A percentile compares a stretch with the other conserved stretches of the same genome.
Evolutionary conservation across 2,113 vertebrate species (phyloP).

Genomic region (Corythornis madagascariensis): DNA sequence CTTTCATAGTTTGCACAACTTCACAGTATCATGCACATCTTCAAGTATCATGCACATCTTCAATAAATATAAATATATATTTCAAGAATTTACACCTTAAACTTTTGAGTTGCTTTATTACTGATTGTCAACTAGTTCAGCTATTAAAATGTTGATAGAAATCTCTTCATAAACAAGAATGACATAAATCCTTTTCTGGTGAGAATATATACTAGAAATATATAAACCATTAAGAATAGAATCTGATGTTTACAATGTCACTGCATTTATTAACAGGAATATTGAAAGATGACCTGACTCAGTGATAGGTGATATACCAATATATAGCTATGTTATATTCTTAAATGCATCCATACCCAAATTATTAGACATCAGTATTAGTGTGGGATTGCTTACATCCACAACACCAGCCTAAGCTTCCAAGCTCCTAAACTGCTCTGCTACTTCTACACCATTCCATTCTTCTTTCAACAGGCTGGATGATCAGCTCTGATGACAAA

Average conservation of each 20-base stretch:
- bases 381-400: not conserved
- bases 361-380: not conserved
- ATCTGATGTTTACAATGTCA: not conserved
- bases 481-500: not conserved
- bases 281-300: not conserved
- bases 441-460: not conserved
- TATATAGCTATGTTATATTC: not conserved
- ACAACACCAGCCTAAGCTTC: not conserved
- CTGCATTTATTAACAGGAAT: not conserved
- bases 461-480: no score
- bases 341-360: not conserved
- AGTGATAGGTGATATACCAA: not conserved
- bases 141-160: not conserved
- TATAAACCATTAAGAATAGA: not conserved
- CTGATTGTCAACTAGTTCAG: not conserved
- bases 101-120: not conserved
- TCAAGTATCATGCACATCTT: not conserved
- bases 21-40: not conserved
- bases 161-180: not conserved
- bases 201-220: not conserved
- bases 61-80: not conserved
- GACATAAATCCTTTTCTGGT: not conserved
- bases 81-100: not conserved
- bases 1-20: not conserved
- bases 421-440: not conserved